Conservation (phyloP, 2,888 invertebrate species). For the Abrostola triplasia region DNA sequence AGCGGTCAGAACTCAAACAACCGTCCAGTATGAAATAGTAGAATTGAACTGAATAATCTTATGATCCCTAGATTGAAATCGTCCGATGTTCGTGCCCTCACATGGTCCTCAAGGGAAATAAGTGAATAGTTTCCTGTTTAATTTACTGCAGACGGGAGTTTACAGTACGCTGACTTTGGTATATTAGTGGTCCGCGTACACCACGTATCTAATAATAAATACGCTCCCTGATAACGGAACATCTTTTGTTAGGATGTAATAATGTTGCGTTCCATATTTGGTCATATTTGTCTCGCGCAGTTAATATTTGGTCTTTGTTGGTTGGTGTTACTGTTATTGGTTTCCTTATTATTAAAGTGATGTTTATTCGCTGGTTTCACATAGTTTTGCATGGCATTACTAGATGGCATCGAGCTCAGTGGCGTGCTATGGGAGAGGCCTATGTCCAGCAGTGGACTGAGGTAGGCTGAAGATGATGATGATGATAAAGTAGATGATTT, state of each 20-base stretch:
- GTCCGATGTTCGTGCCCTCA: slow-evolving; percentile 50
- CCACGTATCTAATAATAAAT: slow-evolving; percentile 45
- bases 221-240: slow-evolving; percentile 41
- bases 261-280: slow-evolving; percentile 30
- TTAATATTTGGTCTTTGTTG: slow-evolving; percentile 18
- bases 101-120: slow-evolving; percentile 71
- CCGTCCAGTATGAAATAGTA: slow-evolving; percentile 41
- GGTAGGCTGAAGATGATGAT: too few species aligned
- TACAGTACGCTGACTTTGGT: slow-evolving; percentile 52
- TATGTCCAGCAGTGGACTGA: too few species aligned
- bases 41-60: slow-evolving; percentile 53
- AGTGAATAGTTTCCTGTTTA: slow-evolving; percentile 76
- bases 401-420: too few species aligned
- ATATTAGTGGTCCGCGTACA: slow-evolving; percentile 53
- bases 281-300: slow-evolving; percentile 20
- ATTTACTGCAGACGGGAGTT: slow-evolving; percentile 66
- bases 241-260: slow-evolving; percentile 44
- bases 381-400: too few species aligned
- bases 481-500: too few species aligned
- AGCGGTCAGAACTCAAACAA: slow-evolving; percentile 43
- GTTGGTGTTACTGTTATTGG: slow-evolving; percentile 13
- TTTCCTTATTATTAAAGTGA: not conserved
- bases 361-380: not conserved
- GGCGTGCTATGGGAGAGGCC: too few species aligned
- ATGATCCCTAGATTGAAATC: slow-evolving; percentile 57